Evolutionary conservation across 2,113 vertebrate species (phyloP), one percentile per base, ranked within the genome.

Genomic region (Rallus limicola): DNA sequence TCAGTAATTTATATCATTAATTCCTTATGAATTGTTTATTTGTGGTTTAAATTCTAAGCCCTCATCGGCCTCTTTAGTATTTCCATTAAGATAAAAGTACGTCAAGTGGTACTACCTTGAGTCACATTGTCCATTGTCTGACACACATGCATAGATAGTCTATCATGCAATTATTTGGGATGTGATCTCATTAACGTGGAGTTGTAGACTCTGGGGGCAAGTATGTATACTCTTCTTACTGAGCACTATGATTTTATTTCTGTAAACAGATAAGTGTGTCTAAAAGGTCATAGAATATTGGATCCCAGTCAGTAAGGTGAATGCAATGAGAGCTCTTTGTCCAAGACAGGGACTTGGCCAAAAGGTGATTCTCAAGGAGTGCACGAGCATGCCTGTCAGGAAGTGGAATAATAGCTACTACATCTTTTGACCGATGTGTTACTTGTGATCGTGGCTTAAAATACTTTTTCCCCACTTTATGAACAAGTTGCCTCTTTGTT

Each of bases 61-160:
- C 8, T 90, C 5, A 1, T 31, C 76, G 31, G 25, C 19, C 14
- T 77, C 16, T 82, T 46, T 18, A 77, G 42, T 62, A 33, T 65
- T 88, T 88, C 59, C 56, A 38, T 83, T 86, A 88, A 92, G 85
- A 80, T 70, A 31, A 94, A 82, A 92, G 48, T 64, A 46, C 55
- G 36, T 94, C 84, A 87, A 53, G 71, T 80, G 84, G 25, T 92
- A 44, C 28, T 63, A 2, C 69, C 38, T 65, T 72, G 48, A 90
- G 68, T 95, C 55, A 55, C 46, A 13, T n/a, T 91, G 78, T 82
- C 71, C 25, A 18, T 63, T 80, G 46, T 67, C 34, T 48, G 21
- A 93, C 71, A 80, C 31, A 26, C 20, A 7, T 31, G 38, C 83
- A 29, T 33, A 85, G 82, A 80, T 95, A 80, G 72, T 28, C 12